These are phyloP conservation scores for Gallirallus australis DNA, from an alignment of 2,797 vertebrate genomes.

Conservation along the genomic window DNA sequence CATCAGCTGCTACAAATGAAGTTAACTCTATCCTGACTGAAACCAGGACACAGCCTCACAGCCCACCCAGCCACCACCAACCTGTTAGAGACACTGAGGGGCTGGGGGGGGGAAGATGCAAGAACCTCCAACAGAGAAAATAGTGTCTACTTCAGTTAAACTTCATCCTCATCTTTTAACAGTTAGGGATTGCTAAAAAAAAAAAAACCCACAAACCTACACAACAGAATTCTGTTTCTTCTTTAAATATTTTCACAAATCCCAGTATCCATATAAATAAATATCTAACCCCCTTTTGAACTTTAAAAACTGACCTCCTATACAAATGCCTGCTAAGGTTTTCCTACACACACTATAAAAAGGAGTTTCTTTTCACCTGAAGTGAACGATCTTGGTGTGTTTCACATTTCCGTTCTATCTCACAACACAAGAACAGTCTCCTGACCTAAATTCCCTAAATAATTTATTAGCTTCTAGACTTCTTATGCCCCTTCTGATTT, in stretches of 20 bases:
- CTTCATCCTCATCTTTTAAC: not conserved
- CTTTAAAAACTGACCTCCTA: not conserved
- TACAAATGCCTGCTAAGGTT: fast-evolving
- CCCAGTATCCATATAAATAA: not conserved
- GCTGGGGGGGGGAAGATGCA: not conserved
- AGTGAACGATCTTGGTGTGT: not conserved
- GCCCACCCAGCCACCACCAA: not conserved
- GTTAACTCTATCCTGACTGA: too few relatives aligned
- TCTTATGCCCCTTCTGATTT: not conserved
- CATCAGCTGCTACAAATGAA: too few relatives aligned
- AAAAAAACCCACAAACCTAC: too few relatives aligned
- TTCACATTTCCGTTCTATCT: not conserved
- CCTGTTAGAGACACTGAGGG: not conserved
- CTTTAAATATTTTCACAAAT: not conserved
- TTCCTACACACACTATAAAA: not conserved
- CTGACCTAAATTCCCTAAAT: constrained; percentile 13
- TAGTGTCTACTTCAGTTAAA: not conserved
- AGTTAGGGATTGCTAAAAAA: not conserved
- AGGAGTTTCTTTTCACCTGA: not conserved
- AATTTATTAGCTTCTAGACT: constrained; percentile 33
- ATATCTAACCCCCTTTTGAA: not conserved
- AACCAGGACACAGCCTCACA: not conserved
- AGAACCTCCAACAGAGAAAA: not conserved
- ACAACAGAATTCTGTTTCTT: not conserved
- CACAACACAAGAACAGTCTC: not conserved